phyloP scores from a whole-genome alignment of 2,888 invertebrate species.

The Sycophila texana region DNA sequence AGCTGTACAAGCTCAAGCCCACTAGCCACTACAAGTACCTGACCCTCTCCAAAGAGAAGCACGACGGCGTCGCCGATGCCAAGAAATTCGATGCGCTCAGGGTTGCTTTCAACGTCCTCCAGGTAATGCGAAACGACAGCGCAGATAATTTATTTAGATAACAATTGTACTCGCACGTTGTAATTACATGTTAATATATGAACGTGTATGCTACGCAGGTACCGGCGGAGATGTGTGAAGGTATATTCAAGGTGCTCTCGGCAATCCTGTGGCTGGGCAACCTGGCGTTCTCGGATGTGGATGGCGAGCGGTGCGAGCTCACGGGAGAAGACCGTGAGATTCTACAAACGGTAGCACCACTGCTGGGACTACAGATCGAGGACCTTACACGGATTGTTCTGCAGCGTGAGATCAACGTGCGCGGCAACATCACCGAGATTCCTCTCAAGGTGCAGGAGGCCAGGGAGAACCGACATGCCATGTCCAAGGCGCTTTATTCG shows the following conservation, averaged over 20 bases:
- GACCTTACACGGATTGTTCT: slow-evolving; percentile 87
- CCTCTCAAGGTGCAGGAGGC: slow-evolving; percentile 93
- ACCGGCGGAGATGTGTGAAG: slow-evolving; percentile 89
- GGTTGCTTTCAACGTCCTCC: slow-evolving; percentile 91
- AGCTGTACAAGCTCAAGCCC: slow-evolving; percentile 84
- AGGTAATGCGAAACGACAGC: slow-evolving; percentile 69
- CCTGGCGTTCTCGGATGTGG: slow-evolving; percentile 89
- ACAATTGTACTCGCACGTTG: too few species aligned
- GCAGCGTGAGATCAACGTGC: slow-evolving; percentile 90
- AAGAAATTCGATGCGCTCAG: slow-evolving; percentile 89
- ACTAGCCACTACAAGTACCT: slow-evolving; percentile 89
- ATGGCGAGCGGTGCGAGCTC: slow-evolving; percentile 89
- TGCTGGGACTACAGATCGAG: slow-evolving; percentile 86
- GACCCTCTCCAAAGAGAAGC: slow-evolving; percentile 84
- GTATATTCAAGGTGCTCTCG: slow-evolving; percentile 90
- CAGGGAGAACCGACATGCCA: slow-evolving; percentile 92
- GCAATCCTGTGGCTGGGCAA: slow-evolving; percentile 95
- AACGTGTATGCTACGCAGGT: slow-evolving; percentile 78
- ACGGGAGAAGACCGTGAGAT: slow-evolving; percentile 84
- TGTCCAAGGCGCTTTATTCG: slow-evolving; percentile 94
- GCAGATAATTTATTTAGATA: too few species aligned
- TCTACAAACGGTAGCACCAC: slow-evolving; percentile 83
- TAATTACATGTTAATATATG: too few species aligned
- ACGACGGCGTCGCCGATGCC: slow-evolving; percentile 80
- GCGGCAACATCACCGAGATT: slow-evolving; percentile 95